Evolutionary conservation across 1,140 invertebrate species (phyloP), one percentile per base, ranked within the genome.

Genomic region (Aleiodes sp.): DNA sequence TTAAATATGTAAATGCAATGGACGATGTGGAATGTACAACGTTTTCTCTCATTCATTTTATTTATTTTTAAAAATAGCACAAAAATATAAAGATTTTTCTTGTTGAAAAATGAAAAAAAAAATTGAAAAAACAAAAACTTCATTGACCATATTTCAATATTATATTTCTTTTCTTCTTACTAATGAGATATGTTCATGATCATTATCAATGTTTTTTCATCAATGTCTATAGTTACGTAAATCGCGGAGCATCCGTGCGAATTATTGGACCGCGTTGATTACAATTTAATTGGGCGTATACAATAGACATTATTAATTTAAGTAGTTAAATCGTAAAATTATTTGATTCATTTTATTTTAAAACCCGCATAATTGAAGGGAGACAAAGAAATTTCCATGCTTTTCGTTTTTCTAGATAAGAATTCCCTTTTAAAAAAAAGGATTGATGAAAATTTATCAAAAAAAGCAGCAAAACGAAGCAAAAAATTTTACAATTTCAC

Each of bases 151-250:
- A 14, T 35, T 41, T 33, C 12, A n/a, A 43, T 43, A 65, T 35
- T 39, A 39, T 63, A 24, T 37, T 28, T 37, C 21, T 46, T 56
- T 9, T 19, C 43, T n/a, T 56, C 62, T 26, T 28, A 46, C 19
- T 56, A 41, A 46, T 46, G 64, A 66, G 64, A 66, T 66, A 66
- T 66, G 64, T 66, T 66, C 28, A 31, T 66, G 41, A 41, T 66
- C 64, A 24, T 56, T 56, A 56, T 65, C 31, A 65, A 31, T 43
- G 33, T n/a, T n/a, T n/a, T n/a, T n/a, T 41, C 33, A 43, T 41
- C 35, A 41, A 14, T 43, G 43, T 65, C 39, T 65, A 65, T 16
- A 65, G 10, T 65, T 52, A 52, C 46, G 46, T 52, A 21, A 16
- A 52, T 24, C 46, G 46, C 46, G 46, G 46, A 24, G 46, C 46